These are phyloP conservation scores for Megastigmus dorsalis DNA, from an alignment of 2,888 invertebrate genomes.

Conservation along the genomic window DNA sequence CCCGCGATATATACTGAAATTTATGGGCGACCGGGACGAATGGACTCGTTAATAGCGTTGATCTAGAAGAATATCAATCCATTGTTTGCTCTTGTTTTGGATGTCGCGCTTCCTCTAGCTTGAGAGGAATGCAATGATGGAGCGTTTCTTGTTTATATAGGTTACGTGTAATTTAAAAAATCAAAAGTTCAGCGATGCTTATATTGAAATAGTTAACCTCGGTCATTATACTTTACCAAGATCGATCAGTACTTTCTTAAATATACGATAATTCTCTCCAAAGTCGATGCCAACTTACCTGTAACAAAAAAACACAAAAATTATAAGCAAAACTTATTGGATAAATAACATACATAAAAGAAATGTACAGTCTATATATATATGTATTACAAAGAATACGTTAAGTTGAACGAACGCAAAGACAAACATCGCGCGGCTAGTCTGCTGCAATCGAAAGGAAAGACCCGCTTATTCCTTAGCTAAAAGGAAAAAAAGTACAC, in stretches of 20 bases:
- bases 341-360: not conserved
- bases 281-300: constrained; percentile 36
- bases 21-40: constrained; percentile 29
- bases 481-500: too few species aligned
- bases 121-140: too few species aligned
- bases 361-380: not conserved
- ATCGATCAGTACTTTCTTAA: constrained; percentile 31
- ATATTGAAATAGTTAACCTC: too few species aligned
- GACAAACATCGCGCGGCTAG: not conserved
- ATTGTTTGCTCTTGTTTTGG: too few species aligned
- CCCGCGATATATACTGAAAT: constrained; percentile 17
- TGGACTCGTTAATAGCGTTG: constrained; percentile 37
- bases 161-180: too few species aligned
- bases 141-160: too few species aligned
- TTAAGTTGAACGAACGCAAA: not conserved
- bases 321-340: not conserved
- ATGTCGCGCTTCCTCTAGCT: too few species aligned
- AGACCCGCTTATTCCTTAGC: not conserved
- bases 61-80: constrained; percentile 22
- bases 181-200: too few species aligned
- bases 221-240: not conserved
- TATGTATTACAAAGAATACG: too few species aligned
- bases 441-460: not conserved
- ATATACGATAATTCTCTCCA: too few species aligned
- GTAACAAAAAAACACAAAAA: constrained; percentile 31